phyloP scores from a whole-genome alignment of 2,797 vertebrate species.

The Protonibea diacanthus region DNA sequence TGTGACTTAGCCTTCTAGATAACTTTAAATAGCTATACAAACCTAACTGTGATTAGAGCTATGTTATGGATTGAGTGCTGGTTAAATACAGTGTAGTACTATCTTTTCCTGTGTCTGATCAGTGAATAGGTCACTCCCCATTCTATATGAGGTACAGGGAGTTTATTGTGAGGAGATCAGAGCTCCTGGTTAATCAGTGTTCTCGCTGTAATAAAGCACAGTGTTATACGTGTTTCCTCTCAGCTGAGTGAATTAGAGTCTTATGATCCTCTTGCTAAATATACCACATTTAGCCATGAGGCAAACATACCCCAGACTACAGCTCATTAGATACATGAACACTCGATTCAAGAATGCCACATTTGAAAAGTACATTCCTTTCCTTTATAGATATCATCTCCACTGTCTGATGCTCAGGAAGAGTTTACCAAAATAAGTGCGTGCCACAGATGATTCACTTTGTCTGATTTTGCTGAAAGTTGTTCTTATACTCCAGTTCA shows the following conservation, averaged over 20 bases:
- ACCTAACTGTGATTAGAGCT: background rate
- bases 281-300: conserved; percentile 50
- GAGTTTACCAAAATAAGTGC: background rate
- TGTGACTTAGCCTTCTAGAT: background rate
- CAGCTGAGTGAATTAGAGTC: conserved; percentile 80
- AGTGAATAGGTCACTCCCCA: background rate
- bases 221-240: conserved; percentile 45
- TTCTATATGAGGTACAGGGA: conserved; percentile 9
- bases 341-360: conserved; percentile 3
- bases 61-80: background rate
- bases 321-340: conserved; percentile 11
- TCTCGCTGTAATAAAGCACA: conserved; percentile 36
- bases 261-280: conserved; percentile 69
- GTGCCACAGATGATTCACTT: background rate
- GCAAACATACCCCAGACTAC: conserved; percentile 31
- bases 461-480: background rate
- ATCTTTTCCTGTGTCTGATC: conserved; percentile 6
- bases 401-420: background rate
- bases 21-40: background rate
- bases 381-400: background rate
- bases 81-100: background rate
- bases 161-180: conserved; percentile 37
- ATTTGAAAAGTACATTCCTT: conserved; percentile 19
- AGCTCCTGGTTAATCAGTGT: conserved; percentile 22
- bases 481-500: background rate